Conservation (phyloP, 2,797 vertebrate species). For the Sebastes goodei region DNA sequence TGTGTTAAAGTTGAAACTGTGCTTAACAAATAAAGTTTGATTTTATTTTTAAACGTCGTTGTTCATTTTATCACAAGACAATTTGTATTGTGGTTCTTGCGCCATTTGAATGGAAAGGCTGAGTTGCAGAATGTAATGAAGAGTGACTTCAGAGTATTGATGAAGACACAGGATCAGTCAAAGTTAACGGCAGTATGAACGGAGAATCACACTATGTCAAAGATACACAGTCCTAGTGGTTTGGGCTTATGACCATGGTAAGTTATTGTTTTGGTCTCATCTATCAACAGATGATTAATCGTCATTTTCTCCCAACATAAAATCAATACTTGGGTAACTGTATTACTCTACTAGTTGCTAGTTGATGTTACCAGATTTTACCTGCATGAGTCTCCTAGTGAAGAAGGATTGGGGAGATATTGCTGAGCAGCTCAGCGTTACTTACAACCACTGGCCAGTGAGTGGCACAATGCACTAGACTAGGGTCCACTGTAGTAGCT, state of each 20-base stretch:
- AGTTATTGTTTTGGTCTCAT: not conserved
- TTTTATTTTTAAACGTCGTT: not conserved
- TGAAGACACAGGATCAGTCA: slow-evolving; percentile 79
- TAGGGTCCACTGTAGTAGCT: not conserved
- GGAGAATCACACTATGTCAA: slow-evolving; percentile 77
- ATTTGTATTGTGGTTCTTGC: not conserved
- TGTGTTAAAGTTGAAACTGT: not conserved
- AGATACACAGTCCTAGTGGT: slow-evolving; percentile 84
- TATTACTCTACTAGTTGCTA: not conserved
- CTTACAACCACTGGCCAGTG: not conserved
- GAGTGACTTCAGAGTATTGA: slow-evolving; percentile 56
- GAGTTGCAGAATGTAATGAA: not conserved
- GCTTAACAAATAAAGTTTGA: not conserved
- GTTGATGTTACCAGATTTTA: not conserved
- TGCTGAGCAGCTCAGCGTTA: not conserved
- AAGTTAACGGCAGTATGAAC: slow-evolving; percentile 80
- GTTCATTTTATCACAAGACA: not conserved
- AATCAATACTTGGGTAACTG: not conserved
- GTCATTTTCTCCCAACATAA: not conserved
- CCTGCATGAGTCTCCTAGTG: not conserved
- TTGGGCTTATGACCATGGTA: slow-evolving; percentile 84
- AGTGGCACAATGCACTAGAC: not conserved
- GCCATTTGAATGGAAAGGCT: not conserved
- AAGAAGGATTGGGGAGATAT: not conserved
- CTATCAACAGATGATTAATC: not conserved